These are phyloP conservation scores for Centropus unirufus DNA, from an alignment of 2,113 vertebrate species.

Conservation along the genomic window DNA sequence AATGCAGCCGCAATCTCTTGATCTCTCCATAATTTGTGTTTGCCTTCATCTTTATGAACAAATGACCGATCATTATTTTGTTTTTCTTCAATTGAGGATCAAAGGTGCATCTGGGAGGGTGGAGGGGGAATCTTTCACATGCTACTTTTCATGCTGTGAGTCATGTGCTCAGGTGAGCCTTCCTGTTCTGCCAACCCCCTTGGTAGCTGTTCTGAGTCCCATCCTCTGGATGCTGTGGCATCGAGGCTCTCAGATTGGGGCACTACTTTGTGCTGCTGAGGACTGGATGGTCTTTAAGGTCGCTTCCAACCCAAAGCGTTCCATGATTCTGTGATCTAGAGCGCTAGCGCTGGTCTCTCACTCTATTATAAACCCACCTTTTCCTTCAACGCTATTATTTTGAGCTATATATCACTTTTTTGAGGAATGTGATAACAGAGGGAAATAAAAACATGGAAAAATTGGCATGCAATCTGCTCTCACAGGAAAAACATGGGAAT, in stretches of 20 bases:
- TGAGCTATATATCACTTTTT: neutral
- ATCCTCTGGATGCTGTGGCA: neutral
- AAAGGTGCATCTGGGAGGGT: accelerated
- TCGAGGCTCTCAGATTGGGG: neutral
- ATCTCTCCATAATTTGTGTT: neutral
- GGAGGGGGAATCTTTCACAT: neutral
- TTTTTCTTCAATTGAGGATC: neutral
- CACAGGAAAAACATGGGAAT: neutral
- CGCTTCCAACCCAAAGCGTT: too few relatives aligned
- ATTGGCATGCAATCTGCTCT: neutral
- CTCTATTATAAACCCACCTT: neutral
- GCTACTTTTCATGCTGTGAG: neutral
- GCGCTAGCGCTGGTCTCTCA: neutral
- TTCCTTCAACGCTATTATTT: accelerated
- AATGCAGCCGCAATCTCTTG: neutral
- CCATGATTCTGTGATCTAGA: neutral
- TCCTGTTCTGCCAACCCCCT: neutral
- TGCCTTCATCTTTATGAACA: neutral
- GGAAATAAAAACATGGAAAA: neutral
- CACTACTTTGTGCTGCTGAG: neutral
- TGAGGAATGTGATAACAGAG: neutral
- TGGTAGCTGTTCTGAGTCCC: neutral
- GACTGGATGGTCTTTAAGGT: too few relatives aligned
- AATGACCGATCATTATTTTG: neutral
- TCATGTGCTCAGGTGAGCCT: neutral